These are phyloP conservation scores for Antheraea pernyi DNA, from an alignment of 1,140 invertebrate genomes.

Conservation along the genomic window DNA sequence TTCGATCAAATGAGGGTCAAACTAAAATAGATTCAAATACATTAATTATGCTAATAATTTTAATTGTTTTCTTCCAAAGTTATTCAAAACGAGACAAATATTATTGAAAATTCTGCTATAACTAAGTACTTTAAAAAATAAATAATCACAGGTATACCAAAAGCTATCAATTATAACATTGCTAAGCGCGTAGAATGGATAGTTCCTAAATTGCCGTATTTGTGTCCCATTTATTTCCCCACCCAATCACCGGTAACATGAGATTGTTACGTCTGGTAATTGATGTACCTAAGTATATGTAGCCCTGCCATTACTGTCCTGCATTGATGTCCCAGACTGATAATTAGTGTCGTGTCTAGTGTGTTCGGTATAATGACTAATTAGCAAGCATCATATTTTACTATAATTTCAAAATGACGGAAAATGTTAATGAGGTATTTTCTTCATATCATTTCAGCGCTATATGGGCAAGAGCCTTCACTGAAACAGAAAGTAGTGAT, in stretches of 20 bases:
- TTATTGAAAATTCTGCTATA: too few species aligned
- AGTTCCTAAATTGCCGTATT: not conserved
- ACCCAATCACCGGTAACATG: too few species aligned
- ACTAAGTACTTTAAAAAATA: too few species aligned
- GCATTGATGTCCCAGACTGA: not conserved
- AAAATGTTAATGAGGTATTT: not conserved
- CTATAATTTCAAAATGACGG: not conserved
- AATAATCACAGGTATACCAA: too few species aligned
- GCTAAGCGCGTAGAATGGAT: not conserved
- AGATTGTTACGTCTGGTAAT: too few species aligned
- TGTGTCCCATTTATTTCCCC: too few species aligned
- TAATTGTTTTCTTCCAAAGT: too few species aligned
- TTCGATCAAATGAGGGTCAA: too few species aligned
- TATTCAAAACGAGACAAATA: too few species aligned
- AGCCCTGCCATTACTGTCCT: not conserved
- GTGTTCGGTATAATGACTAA: not conserved
- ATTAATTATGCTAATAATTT: too few species aligned
- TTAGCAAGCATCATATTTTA: not conserved
- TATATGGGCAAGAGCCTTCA: not conserved
- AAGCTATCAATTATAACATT: not conserved
- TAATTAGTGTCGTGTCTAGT: not conserved
- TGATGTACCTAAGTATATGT: not conserved
- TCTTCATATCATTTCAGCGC: not conserved
- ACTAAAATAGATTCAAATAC: too few species aligned
- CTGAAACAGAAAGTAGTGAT: not conserved